Evolutionary conservation across 2,888 invertebrate species (phyloP).

Genomic region (Orgyia antiqua): DNA sequence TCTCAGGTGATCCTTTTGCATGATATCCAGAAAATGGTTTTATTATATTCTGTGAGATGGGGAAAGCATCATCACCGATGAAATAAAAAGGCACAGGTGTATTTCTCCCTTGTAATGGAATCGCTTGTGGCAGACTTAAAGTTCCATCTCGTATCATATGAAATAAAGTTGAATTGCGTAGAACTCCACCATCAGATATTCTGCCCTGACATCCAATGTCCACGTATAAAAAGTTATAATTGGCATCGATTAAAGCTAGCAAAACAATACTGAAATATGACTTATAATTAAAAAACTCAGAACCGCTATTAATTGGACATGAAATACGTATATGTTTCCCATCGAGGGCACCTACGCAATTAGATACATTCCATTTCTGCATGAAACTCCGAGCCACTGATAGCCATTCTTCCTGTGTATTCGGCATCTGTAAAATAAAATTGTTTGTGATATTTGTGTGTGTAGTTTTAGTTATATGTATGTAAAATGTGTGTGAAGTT

Average conservation of each 20-base stretch:
- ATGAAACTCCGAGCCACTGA: slow-evolving; percentile 14
- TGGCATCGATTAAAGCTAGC: slow-evolving; percentile 19
- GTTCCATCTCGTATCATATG: slow-evolving; percentile 19
- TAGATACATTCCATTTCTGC: slow-evolving; percentile 18
- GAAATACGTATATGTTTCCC: too few species aligned
- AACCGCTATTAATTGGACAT: too few species aligned
- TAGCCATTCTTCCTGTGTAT: slow-evolving; percentile 18
- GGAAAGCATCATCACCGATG: slow-evolving; percentile 17
- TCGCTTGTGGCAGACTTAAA: slow-evolving; percentile 19
- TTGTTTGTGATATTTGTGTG: too few species aligned
- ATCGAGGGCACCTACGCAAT: too few species aligned
- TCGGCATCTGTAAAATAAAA: slow-evolving; percentile 18
- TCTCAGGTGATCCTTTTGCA: slow-evolving; percentile 20
- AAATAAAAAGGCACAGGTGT: slow-evolving; percentile 21
- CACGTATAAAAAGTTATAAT: too few species aligned
- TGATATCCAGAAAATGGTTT: slow-evolving; percentile 20
- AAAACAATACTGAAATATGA: too few species aligned
- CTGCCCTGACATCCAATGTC: too few species aligned
- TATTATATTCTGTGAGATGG: slow-evolving; percentile 18
- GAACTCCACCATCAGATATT: too few species aligned
- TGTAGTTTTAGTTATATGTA: slow-evolving; percentile 7
- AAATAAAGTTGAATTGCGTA: slow-evolving; percentile 14
- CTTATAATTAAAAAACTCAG: slow-evolving; percentile 19
- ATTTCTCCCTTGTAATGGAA: slow-evolving; percentile 23
- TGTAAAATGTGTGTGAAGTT: too few species aligned